phyloP scores from a whole-genome alignment of 92 coral and sea anemone genomes.

The Bergia puertoricense region DNA sequence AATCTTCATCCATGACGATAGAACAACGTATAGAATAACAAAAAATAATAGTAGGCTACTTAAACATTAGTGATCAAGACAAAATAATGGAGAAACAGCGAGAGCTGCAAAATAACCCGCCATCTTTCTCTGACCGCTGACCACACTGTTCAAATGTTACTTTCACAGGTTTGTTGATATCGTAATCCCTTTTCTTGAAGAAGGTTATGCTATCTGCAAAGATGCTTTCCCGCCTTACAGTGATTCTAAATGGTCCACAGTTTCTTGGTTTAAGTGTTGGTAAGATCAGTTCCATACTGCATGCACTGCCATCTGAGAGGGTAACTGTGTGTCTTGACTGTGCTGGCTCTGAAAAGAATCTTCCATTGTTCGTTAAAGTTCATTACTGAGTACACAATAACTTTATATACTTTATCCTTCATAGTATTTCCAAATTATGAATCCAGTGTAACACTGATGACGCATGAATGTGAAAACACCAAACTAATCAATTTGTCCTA shows the following conservation, averaged over 20 bases:
- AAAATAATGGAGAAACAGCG: too few relatives aligned
- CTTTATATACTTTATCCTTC: conserved; percentile 15
- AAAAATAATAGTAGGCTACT: too few relatives aligned
- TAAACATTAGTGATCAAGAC: too few relatives aligned
- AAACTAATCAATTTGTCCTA: conserved; percentile 4
- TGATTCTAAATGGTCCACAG: conserved; percentile 16
- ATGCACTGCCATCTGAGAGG: not conserved
- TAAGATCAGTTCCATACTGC: conserved; percentile 5
- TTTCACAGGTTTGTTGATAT: not conserved
- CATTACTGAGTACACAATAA: conserved; percentile 3
- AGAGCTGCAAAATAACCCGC: too few relatives aligned
- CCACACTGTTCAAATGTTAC: too few relatives aligned
- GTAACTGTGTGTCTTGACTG: conserved; percentile 9
- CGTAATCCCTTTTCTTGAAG: conserved; percentile 2
- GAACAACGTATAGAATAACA: too few relatives aligned
- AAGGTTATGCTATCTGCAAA: conserved; percentile 41
- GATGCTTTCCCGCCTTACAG: conserved; percentile 43
- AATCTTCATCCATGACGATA: too few relatives aligned
- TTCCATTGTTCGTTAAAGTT: conserved; percentile 9
- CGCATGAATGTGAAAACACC: not conserved
- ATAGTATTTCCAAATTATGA: conserved; percentile 2
- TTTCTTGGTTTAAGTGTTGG: conserved; percentile 2
- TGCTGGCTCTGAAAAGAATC: conserved; percentile 12
- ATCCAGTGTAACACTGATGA: conserved; percentile 2
- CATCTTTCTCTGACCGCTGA: too few relatives aligned